Conservation (phyloP, 2,113 vertebrate genomes). For the Psilopogon haemacephalus region DNA sequence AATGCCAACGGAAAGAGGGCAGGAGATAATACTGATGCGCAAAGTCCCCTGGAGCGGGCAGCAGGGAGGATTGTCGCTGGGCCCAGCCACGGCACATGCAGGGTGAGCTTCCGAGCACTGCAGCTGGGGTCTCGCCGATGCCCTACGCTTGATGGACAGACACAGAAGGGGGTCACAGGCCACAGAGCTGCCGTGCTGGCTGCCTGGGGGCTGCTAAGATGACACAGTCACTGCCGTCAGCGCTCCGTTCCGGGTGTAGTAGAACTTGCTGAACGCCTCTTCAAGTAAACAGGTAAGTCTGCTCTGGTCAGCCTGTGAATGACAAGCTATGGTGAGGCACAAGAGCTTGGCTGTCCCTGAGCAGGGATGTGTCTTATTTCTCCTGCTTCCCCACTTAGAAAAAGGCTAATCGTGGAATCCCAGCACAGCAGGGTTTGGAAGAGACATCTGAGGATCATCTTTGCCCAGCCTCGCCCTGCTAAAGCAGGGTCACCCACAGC, state of each 20-base stretch:
- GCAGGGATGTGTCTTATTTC: background rate
- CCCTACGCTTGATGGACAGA: constrained; percentile 22
- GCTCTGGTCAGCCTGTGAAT: constrained; percentile 88
- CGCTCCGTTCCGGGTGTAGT: constrained; percentile 89
- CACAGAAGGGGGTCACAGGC: constrained; percentile 21
- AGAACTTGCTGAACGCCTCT: constrained; percentile 95
- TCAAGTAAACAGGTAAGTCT: constrained; percentile 92
- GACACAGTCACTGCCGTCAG: constrained; percentile 94
- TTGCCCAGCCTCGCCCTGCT: background rate
- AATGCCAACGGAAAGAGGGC: constrained; percentile 53
- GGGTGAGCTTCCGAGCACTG: constrained; percentile 60
- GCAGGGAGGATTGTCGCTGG: constrained; percentile 47
- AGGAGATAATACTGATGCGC: constrained; percentile 71
- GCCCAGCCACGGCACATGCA: constrained; percentile 61
- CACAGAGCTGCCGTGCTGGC: background rate
- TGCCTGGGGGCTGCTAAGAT: constrained; percentile 78
- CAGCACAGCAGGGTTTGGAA: background rate
- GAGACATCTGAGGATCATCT: background rate
- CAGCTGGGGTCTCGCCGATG: constrained; percentile 1
- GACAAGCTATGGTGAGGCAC: background rate
- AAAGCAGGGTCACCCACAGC: background rate
- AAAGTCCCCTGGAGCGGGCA: constrained; percentile 39
- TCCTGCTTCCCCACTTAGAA: background rate
- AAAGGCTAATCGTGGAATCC: background rate
- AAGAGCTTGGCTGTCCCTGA: background rate